These are phyloP conservation scores for Slavum lentiscoides DNA, from an alignment of 2,888 invertebrate species.

Conservation along the genomic window DNA sequence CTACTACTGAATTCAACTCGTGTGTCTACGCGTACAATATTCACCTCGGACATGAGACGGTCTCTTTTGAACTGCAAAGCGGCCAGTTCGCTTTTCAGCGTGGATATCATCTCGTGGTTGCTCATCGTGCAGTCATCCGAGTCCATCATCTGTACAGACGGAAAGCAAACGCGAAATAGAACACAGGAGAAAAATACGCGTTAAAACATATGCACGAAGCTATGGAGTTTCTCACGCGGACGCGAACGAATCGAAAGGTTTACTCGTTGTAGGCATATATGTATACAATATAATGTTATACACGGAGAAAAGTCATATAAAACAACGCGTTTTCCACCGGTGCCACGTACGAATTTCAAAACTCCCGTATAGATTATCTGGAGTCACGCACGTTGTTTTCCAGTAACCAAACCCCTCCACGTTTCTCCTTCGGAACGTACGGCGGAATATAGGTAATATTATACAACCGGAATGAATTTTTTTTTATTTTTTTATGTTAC, in stretches of 20 bases:
- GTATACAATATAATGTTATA: too few species aligned
- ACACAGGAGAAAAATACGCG: too few species aligned
- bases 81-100: conserved; percentile 80
- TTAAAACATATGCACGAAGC: too few species aligned
- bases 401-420: neutral
- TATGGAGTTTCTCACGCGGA: neutral
- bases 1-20: too few species aligned
- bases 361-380: neutral
- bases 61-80: conserved; percentile 83
- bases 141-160: conserved; percentile 62
- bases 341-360: conserved; percentile 35
- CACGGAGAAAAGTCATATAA: neutral
- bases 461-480: neutral
- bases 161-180: neutral
- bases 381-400: conserved; percentile 35
- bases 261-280: neutral
- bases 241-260: neutral
- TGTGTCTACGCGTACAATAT: neutral
- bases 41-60: conserved; percentile 74
- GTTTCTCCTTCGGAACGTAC: neutral
- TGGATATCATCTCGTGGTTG: conserved; percentile 72
- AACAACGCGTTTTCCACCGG: conserved; percentile 13
- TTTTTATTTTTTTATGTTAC: neutral
- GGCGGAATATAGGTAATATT: too few species aligned
- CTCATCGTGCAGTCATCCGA: conserved; percentile 60